Base-by-base conservation (phyloP, 2,888 invertebrate genomes). In the Autographa pulchrina region DNA sequence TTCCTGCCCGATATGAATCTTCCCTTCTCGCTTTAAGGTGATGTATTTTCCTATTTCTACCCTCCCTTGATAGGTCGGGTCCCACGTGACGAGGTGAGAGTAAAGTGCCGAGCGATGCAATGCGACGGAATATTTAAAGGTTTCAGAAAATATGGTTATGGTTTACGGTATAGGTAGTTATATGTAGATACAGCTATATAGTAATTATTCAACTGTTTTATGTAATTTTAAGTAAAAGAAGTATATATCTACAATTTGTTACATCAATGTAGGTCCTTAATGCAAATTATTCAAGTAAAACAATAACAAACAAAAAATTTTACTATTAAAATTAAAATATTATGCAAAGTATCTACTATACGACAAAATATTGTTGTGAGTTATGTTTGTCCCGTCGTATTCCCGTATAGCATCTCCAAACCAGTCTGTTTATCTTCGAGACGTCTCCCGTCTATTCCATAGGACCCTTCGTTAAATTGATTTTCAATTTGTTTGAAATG, bases 401-500 rank as follows among this genome's bases (percentile, higher is more conserved):
- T 63, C 58, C 35, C 38, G 41, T 58, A 48, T 60, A 43, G 65
- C 52, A 59, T 60, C 64, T 63, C 61, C 69, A 65, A 89, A 25
- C 54, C 54, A 56, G 48, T 88, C 75, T 80, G 77, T 80, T 82
- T 81, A 76, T 82, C 84, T 82, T 72, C 73, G 76, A 83, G 82
- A 88, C 86, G 86, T 87, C 89, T 82, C 85, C 86, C 87, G 88
- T 86, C 87, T 88, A 88, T 88, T 90, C 88, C 89, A 87, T 87
- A 88, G 88, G 88, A 88, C 92, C 94, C 92, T 90, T 91, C 85
- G 90, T 92, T 91, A 93, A 94, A 95, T 95, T 95, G 94, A 95
- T 95, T 95, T 95, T 94, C 94, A 95, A 95, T 95, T 95, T 95
- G 93, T 94, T 93, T 93, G 94, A 94, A 92, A 95, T 94, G 93